A percentile compares a stretch with the other conserved stretches of the same genome.
Conservation (phyloP, 2,113 vertebrate genomes). For the Varanus salvator region DNA sequence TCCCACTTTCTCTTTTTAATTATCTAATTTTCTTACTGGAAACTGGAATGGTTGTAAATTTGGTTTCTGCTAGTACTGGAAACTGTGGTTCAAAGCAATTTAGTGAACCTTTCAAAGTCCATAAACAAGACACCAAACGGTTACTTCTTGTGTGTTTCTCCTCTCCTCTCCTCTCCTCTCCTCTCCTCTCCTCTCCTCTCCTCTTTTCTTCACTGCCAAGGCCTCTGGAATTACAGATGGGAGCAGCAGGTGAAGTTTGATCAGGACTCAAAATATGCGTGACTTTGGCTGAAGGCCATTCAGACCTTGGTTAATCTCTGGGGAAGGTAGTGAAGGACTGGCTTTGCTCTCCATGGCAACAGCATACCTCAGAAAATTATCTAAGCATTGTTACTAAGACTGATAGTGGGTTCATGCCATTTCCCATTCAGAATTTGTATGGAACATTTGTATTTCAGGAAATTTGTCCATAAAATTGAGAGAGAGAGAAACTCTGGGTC, state of each 20-base stretch:
- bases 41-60: too few species aligned
- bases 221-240: not conserved
- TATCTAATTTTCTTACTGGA: too few species aligned
- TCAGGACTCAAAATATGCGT: not conserved
- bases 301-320: not conserved
- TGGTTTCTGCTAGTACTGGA: too few species aligned
- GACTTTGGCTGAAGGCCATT: not conserved
- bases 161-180: too few species aligned
- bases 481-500: not conserved
- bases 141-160: too few species aligned
- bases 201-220: not conserved
- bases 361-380: not conserved
- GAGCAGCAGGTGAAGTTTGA: not conserved
- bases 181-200: too few species aligned
- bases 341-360: not conserved
- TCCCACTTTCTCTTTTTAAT: too few species aligned
- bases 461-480: too few species aligned
- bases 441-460: not conserved
- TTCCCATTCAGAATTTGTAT: not conserved
- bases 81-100: too few species aligned
- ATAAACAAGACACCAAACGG: not conserved
- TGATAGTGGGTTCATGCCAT: too few species aligned
- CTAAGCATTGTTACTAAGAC: not conserved
- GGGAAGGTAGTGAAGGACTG: not conserved
- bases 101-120: too few species aligned